Conservation (phyloP, 2,888 invertebrate species). For the Dicranocentrus wangi region DNA sequence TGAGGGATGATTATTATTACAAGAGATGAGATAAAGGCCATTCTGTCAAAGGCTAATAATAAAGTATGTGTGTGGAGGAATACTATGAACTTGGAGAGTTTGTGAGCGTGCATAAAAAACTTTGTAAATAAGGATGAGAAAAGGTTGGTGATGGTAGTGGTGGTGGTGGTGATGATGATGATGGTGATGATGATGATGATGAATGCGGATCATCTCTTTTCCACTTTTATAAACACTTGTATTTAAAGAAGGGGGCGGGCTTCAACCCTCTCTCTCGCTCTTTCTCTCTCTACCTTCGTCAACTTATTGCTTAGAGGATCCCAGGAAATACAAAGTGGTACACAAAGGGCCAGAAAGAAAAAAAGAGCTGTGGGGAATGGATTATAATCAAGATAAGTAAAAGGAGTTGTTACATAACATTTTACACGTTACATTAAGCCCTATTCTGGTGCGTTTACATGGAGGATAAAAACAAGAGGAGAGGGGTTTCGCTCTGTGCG, state of each 20-base stretch:
- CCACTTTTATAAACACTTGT: conserved; percentile 43
- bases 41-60: conserved; percentile 61
- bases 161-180: conserved; percentile 60
- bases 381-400: conserved; percentile 68
- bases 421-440: conserved; percentile 59
- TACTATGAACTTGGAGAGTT: not conserved
- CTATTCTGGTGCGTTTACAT: conserved; percentile 38
- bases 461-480: conserved; percentile 17
- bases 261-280: conserved; percentile 16
- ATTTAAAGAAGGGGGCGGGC: conserved; percentile 55
- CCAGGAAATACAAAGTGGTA: conserved; percentile 4
- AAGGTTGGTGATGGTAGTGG: too few relatives aligned
- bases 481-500: too few relatives aligned
- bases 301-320: conserved; percentile 11
- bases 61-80: conserved; percentile 45
- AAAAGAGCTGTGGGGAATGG: conserved; percentile 38
- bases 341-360: not conserved
- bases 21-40: conserved; percentile 46
- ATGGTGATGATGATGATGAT: conserved; percentile 63
- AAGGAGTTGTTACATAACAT: conserved; percentile 56
- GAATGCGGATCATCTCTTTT: conserved; percentile 65
- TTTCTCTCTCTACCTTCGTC: not conserved
- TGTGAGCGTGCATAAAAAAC: conserved; percentile 4
- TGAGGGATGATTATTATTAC: conserved; percentile 53
- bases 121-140: conserved; percentile 3